phyloP scores from a whole-genome alignment of 1,140 invertebrate species.

The Lepidurus packardi region DNA sequence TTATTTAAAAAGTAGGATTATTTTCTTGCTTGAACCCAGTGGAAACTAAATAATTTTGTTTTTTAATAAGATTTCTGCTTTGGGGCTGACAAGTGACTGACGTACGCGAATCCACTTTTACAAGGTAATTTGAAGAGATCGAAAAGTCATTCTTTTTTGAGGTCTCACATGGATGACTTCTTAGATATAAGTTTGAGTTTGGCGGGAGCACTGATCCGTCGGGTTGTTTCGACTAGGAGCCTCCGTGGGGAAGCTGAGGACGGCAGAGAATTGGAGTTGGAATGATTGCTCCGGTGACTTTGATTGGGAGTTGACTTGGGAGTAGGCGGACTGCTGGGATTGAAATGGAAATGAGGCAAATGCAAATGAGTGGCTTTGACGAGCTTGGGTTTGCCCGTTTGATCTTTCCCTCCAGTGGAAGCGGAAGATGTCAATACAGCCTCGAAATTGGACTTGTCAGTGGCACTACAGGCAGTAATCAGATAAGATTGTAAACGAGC shows the following conservation, averaged over 20 bases:
- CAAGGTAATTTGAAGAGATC: no score
- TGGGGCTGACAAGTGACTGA: no score
- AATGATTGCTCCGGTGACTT: not conserved
- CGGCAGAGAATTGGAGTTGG: not conserved
- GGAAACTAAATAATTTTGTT: no score
- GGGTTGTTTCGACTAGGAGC: not conserved
- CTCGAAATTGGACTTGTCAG: conserved; percentile 13
- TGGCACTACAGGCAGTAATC: conserved; percentile 11
- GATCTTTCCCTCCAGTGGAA: not conserved
- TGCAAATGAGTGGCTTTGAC: conserved; percentile 14
- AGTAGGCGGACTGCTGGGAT: conserved; percentile 7
- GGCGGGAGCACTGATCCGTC: conserved; percentile 9
- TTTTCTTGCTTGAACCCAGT: no score
- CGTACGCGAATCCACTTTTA: no score
- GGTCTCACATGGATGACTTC: not conserved
- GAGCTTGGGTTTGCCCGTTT: not conserved
- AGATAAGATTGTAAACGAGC: conserved; percentile 18
- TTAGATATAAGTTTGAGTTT: not conserved
- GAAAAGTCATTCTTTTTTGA: no score
- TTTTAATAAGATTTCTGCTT: no score
- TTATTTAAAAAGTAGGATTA: no score
- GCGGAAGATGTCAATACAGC: conserved; percentile 2
- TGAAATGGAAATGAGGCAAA: conserved; percentile 19
- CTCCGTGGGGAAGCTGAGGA: not conserved
- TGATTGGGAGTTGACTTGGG: not conserved